phyloP scores from a whole-genome alignment of 2,113 vertebrate genomes.

The Sceloporus tristichus region DNA sequence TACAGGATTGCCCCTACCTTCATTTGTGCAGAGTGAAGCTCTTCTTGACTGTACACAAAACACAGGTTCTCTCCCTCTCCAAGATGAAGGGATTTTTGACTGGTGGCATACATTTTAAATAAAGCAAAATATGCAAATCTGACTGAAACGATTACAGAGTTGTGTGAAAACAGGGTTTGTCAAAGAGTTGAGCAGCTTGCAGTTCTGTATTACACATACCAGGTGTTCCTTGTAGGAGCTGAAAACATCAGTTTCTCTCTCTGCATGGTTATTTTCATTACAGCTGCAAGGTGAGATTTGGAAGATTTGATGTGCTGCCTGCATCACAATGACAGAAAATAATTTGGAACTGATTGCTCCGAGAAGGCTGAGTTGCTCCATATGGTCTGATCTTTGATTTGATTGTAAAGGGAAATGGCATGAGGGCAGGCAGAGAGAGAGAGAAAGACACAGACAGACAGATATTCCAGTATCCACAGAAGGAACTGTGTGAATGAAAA shows the following conservation, averaged over 20 bases:
- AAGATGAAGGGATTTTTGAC: neutral
- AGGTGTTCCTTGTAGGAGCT: neutral
- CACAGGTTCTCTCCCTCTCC: neutral
- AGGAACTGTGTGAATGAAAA: constrained; percentile 6
- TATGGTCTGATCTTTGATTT: constrained; percentile 29
- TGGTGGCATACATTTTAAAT: neutral
- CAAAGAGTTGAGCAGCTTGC: constrained; percentile 7
- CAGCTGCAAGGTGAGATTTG: constrained; percentile 45
- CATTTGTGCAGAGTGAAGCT: neutral
- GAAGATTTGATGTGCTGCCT: constrained; percentile 58
- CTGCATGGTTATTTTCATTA: constrained; percentile 49
- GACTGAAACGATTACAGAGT: neutral
- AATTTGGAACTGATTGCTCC: constrained; percentile 53
- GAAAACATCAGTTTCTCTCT: neutral
- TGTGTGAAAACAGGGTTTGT: neutral
- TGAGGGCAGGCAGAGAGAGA: too few relatives aligned
- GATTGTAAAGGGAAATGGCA: constrained; percentile 23
- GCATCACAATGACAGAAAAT: constrained; percentile 62
- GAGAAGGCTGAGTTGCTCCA: constrained; percentile 46
- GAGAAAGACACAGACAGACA: neutral
- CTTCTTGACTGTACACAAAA: neutral
- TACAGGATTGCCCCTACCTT: neutral
- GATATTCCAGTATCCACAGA: neutral
- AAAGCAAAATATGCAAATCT: constrained; percentile 17
- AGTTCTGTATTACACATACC: constrained; percentile 1